A percentile compares a stretch with the other conserved stretches of the same genome.
Conservation (phyloP, 2,113 vertebrate species). For the Pelecanoides urinatrix region DNA sequence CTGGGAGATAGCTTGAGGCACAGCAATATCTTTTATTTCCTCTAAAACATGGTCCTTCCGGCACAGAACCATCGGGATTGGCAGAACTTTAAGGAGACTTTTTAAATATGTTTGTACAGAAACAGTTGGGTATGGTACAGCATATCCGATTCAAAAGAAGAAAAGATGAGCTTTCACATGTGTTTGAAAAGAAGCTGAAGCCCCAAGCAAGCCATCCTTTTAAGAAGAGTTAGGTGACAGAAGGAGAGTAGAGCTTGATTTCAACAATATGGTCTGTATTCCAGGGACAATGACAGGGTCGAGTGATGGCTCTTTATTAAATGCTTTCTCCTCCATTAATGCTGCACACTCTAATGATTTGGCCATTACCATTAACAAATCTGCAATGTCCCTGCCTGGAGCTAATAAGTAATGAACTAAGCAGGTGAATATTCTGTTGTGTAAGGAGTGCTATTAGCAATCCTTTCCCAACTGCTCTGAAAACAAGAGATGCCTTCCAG, state of each 20-base stretch:
- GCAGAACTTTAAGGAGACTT: neutral
- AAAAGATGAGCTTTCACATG: neutral
- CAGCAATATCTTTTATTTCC: neutral
- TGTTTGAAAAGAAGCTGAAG: neutral
- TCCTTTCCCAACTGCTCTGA: slow-evolving; percentile 55
- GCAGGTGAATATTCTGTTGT: slow-evolving; percentile 62
- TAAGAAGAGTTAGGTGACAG: neutral
- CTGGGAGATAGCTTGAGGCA: neutral
- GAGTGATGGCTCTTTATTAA: slow-evolving; percentile 50
- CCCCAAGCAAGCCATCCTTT: neutral
- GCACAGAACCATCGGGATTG: neutral
- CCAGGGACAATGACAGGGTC: slow-evolving; percentile 8
- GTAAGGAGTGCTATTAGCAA: slow-evolving; percentile 63
- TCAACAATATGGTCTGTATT: neutral
- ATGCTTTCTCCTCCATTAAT: slow-evolving; percentile 67
- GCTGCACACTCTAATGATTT: slow-evolving; percentile 56
- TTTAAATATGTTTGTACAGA: neutral
- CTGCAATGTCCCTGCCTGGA: slow-evolving; percentile 67
- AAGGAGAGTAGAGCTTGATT: slow-evolving; percentile 7
- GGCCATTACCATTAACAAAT: slow-evolving; percentile 65
- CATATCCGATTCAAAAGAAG: neutral
- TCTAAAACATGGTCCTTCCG: neutral
- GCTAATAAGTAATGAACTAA: slow-evolving; percentile 73
- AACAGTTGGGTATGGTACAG: neutral
- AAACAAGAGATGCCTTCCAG: slow-evolving; percentile 70